A percentile compares a stretch with the other conserved stretches of the same genome.
These are phyloP conservation scores for Danio kyathit DNA, from an alignment of 2,797 vertebrate species.

Conservation along the genomic window DNA sequence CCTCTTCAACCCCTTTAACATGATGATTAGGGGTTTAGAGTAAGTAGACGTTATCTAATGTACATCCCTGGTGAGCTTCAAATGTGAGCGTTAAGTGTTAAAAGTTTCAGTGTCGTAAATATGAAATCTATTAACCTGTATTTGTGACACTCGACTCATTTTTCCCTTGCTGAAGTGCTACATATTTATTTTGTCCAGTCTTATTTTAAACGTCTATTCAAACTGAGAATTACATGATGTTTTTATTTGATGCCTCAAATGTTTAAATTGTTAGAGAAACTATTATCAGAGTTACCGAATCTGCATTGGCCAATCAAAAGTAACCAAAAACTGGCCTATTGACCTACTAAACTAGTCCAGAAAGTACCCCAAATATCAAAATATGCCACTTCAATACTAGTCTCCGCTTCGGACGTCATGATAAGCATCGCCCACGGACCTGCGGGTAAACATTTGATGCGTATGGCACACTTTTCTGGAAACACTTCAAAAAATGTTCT, in stretches of 20 bases:
- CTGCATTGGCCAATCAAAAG: background rate
- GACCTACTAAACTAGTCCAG: background rate
- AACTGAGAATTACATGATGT: background rate
- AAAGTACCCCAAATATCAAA: background rate
- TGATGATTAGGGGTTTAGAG: constrained; percentile 48
- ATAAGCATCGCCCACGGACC: too few relatives aligned
- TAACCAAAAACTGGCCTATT: background rate
- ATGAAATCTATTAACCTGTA: background rate
- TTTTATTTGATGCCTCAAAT: background rate
- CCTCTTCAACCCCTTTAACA: constrained; percentile 29
- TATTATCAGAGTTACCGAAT: background rate
- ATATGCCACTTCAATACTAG: background rate
- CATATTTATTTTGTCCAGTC: background rate
- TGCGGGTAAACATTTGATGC: too few relatives aligned
- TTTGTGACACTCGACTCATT: background rate
- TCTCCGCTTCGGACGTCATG: too few relatives aligned
- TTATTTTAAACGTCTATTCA: too few relatives aligned
- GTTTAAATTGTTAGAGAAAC: background rate
- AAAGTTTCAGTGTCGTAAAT: constrained; percentile 5
- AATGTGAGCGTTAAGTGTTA: background rate
- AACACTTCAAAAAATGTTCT: too few relatives aligned
- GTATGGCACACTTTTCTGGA: too few relatives aligned
- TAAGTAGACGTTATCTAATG: constrained; percentile 28
- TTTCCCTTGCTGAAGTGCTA: background rate
- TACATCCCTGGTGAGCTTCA: constrained; percentile 27